Conservation (phyloP, 2,113 vertebrate genomes). For the Aviceda subcristata region DNA sequence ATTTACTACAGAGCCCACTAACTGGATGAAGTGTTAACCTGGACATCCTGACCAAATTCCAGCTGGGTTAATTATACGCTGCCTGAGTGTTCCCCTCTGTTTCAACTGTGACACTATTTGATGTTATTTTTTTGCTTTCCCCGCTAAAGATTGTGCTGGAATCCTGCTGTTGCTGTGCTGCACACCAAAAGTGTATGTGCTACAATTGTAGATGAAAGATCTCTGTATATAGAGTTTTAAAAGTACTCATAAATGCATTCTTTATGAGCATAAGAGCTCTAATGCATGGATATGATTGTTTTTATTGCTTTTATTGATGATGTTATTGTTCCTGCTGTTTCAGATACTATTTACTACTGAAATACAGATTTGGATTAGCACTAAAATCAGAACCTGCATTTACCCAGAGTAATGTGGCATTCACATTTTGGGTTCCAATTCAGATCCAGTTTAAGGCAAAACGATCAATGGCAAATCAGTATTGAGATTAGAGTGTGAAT, state of each 20-base stretch:
- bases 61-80: background rate
- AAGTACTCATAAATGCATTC: background rate
- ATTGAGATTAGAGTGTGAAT: background rate
- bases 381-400: background rate
- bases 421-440: background rate
- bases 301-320: background rate
- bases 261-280: background rate
- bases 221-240: background rate
- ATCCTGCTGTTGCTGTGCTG: background rate
- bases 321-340: background rate
- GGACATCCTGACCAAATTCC: slow-evolving; percentile 40
- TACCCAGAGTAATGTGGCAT: background rate
- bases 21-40: slow-evolving; percentile 44
- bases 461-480: background rate
- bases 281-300: background rate
- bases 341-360: background rate
- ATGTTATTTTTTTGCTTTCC: background rate
- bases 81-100: background rate
- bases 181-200: background rate
- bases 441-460: background rate
- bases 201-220: background rate
- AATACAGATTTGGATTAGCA: background rate
- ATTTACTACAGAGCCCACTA: slow-evolving; percentile 6
- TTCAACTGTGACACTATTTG: background rate
- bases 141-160: background rate